phyloP scores from a whole-genome alignment of 2,888 invertebrate genomes.

The Boloria euphrosyne region DNA sequence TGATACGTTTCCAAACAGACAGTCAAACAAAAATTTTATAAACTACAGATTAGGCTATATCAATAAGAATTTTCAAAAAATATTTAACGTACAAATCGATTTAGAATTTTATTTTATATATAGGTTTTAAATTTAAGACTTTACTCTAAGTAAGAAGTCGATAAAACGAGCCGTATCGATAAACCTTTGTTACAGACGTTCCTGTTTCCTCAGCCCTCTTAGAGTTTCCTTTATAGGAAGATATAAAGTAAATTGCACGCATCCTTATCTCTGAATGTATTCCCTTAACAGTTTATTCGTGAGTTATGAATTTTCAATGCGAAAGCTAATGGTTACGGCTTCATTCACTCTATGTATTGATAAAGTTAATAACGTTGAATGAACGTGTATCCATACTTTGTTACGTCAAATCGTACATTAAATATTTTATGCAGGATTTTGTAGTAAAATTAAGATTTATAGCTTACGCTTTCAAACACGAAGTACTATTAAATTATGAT shows the following conservation, averaged over 20 bases:
- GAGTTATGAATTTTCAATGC: slow-evolving; percentile 31
- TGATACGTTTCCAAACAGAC: no score
- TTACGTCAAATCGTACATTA: no score
- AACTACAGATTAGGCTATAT: no score
- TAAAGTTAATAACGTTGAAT: neutral
- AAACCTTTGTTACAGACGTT: slow-evolving; percentile 58
- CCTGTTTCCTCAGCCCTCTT: slow-evolving; percentile 48
- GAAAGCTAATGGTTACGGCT: slow-evolving; percentile 24
- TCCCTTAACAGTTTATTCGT: slow-evolving; percentile 23
- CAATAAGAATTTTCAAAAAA: no score
- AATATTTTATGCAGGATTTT: no score
- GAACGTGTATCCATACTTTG: neutral
- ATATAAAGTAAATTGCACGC: slow-evolving; percentile 64
- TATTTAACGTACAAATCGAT: no score
- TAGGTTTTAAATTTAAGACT: neutral
- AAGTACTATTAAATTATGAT: no score
- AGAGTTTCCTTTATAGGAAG: slow-evolving; percentile 39
- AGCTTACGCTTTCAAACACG: no score
- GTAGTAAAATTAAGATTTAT: no score
- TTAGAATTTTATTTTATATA: no score
- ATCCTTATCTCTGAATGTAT: slow-evolving; percentile 54
- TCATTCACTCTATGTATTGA: slow-evolving; percentile 2
- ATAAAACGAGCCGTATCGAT: slow-evolving; percentile 50
- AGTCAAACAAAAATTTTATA: no score
- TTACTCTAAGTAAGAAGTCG: neutral